Evolutionary conservation across 2,888 invertebrate genomes (phyloP), one percentile per base, ranked within the genome.

Genomic region (Ichneumon xanthorius): DNA sequence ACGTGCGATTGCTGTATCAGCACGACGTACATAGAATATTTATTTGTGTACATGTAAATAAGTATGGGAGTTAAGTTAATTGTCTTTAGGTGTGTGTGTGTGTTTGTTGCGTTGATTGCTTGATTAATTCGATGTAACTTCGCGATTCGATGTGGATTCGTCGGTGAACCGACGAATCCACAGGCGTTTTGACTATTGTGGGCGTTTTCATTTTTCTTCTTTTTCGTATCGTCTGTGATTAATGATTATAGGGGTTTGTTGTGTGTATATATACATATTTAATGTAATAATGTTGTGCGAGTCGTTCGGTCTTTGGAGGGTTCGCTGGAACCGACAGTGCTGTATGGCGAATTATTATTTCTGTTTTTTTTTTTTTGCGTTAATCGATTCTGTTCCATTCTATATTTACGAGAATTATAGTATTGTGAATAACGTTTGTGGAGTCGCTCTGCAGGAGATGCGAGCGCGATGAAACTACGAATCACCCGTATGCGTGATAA

Each of bases 191-290:
- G 53, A 86, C 78, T 88, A 84, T 89, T 83, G 86, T 89, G 88
- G 90, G 89, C 30, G 58, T 70, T 53, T 45, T 37, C 0, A 37
- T 37, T 37, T 37, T 37, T 37, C 37, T 7, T 7, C 37, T 33
- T 16, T 91, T 91, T 90, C 90, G 90, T 90, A 90, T 91, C 91
- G 91, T 92, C 94, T 93, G 93, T 94, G 93, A 94, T 93, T 93
- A 92, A 92, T 89, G 89, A 90, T 91, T 89, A 88, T 80, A 78
- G 89, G 88, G 16, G 33, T 30, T 33, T 33, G 30, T 61, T 61
- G 88, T 89, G 90, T 86, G 87, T 83, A 85, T 86, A 86, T 75
- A 85, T 87, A 90, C 82, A 87, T 85, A 88, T 86, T 86, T 83
- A 33, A 68, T 22, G 40, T 55, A 45, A 61, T 61, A 73, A 86